These are phyloP conservation scores for Cotesia glomerata DNA, from an alignment of 1,140 invertebrate genomes.

Conservation along the genomic window DNA sequence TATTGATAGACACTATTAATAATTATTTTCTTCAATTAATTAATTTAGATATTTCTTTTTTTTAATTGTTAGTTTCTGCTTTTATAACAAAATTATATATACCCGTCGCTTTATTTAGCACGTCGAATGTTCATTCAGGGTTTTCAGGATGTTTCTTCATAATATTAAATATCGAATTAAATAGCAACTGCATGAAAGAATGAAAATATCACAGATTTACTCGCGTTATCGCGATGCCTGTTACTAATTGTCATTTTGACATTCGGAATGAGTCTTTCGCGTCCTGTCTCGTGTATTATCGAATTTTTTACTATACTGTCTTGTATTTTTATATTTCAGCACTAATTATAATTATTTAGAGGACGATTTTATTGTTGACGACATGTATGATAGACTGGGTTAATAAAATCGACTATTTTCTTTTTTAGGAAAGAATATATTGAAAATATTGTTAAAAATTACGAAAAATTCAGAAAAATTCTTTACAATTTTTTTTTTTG, in stretches of 20 bases:
- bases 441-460: too few relatives aligned
- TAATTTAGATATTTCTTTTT: not conserved
- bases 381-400: not conserved
- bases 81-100: conserved; percentile 5
- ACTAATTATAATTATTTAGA: conserved; percentile 20
- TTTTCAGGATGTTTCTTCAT: not conserved
- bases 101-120: conserved; percentile 9
- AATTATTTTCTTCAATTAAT: not conserved
- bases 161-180: conserved; percentile 4
- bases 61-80: not conserved
- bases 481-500: too few relatives aligned
- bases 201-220: conserved; percentile 12
- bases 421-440: too few relatives aligned
- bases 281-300: not conserved
- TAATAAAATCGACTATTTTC: too few relatives aligned
- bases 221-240: conserved; percentile 22
- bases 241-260: conserved; percentile 23
- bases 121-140: conserved; percentile 7
- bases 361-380: conserved; percentile 9
- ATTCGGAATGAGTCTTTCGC: conserved; percentile 1
- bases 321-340: conserved; percentile 22
- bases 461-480: too few relatives aligned
- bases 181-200: conserved; percentile 23
- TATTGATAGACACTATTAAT: not conserved
- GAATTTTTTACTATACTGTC: conserved; percentile 19